phyloP scores from a whole-genome alignment of 2,797 vertebrate genomes.

The Peromyscus nudipes region DNA sequence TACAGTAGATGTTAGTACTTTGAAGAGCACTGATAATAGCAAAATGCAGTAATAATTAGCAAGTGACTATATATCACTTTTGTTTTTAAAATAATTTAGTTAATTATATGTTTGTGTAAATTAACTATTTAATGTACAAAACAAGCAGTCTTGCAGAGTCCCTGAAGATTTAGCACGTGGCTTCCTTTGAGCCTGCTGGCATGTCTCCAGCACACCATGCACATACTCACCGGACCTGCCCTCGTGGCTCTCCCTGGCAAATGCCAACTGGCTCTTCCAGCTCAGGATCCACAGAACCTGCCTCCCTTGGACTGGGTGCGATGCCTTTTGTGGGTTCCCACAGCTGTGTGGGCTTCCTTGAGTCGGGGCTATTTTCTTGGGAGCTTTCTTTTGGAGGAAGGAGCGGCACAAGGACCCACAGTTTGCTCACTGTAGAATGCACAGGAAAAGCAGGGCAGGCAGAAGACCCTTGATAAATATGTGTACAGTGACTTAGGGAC shows the following conservation, averaged over 20 bases:
- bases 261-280: neutral
- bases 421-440: neutral
- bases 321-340: neutral
- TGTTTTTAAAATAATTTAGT: constrained; percentile 65
- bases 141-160: constrained; percentile 22
- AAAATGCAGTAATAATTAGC: constrained; percentile 34
- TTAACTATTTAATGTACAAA: constrained; percentile 47
- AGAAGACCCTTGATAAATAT: neutral
- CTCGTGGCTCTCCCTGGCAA: neutral
- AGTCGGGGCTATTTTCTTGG: neutral
- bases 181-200: neutral
- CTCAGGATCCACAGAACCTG: neutral
- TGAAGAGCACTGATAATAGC: constrained; percentile 31
- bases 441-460: neutral
- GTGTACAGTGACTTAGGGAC: neutral
- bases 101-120: constrained; percentile 57
- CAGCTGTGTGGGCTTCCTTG: neutral
- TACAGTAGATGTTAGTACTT: neutral
- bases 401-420: neutral
- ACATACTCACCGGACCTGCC: no score
- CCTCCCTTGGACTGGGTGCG: neutral
- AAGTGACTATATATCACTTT: constrained; percentile 48
- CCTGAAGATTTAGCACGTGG: neutral
- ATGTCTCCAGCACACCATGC: neutral
- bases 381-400: neutral